A percentile compares a stretch with the other conserved stretches of the same genome.
Conservation (phyloP, 2,888 invertebrate genomes). For the Ellobium chinense region DNA sequence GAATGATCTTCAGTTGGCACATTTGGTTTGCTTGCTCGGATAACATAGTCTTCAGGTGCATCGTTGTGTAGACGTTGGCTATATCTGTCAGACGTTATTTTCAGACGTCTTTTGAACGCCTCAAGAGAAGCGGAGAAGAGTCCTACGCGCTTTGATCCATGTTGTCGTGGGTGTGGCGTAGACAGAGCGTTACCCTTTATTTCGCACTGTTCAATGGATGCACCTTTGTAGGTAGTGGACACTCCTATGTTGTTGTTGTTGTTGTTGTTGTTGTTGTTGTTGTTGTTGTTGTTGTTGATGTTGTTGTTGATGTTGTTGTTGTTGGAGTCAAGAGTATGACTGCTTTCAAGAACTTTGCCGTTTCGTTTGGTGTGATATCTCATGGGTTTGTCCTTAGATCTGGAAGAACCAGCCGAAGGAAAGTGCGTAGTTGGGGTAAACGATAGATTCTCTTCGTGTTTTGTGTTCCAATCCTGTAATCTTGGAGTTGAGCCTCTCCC, state of each 20-base stretch:
- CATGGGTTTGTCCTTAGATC: too few species aligned
- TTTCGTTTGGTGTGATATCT: too few species aligned
- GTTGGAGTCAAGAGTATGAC: too few species aligned
- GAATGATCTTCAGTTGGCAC: too few species aligned
- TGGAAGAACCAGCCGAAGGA: not conserved
- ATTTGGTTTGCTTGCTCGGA: not conserved
- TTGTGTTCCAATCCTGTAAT: too few species aligned
- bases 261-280: too few species aligned
- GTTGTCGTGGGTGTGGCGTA: not conserved
- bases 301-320: too few species aligned
- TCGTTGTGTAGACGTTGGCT: not conserved
- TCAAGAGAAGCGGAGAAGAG: not conserved
- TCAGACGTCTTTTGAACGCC: not conserved
- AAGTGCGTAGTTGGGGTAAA: not conserved
- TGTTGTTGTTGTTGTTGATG: too few species aligned
- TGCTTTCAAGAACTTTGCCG: too few species aligned
- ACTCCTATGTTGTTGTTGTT: too few species aligned
- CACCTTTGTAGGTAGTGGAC: not conserved
- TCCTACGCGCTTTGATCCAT: not conserved
- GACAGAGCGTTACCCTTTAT: not conserved
- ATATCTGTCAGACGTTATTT: not conserved
- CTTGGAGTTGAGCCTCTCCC: too few species aligned
- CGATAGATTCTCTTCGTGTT: not conserved
- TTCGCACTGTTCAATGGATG: not conserved
- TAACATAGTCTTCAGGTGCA: not conserved